Base-by-base conservation (phyloP, 2,888 invertebrate genomes). In the Prosopocoilus inquinatus region DNA sequence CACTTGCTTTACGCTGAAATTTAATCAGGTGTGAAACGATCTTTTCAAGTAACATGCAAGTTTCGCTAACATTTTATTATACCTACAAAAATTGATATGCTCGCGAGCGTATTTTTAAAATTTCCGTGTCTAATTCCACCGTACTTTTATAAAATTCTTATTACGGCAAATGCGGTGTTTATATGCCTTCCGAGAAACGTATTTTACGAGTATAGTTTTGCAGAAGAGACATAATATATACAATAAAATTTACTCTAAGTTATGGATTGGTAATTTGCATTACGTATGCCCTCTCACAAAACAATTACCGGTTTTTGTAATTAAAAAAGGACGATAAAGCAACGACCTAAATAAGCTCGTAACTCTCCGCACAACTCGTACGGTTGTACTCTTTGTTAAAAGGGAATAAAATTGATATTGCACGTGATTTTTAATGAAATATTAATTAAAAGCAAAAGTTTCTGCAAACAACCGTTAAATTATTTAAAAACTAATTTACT, bases 241-340 rank as follows among this genome's bases (percentile, higher is more conserved):
- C 64, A 65, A 68, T 70, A 68, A 70, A 69, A 67, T 63, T 59
- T 57, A 63, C 64, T 61, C 61, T 63, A 66, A 60, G 59, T 62
- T 58, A 59, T 54, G 58, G 47, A 61, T 62, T 57, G 59, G 61
- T 72, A 72, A 74, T 74, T 74, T 74, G 72, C 73, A 74, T 74
- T 65, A 72, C 72, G 69, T 70, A 74, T 73, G 71, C 71, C 60
- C 64, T 66, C 70, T 71, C 74, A 74, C 73, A 73, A 69, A 71
- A 70, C 70, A 70, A 71, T 73, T 70, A 71, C 63, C 57, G 9
- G 52, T 52, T 56, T 41, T 41, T 41, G 15, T 41, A 41, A 41
- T 41, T 41, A 41, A 41, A 41, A 41, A 28, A 41, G 15, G 41
- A 15, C 41, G 41, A 16, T 41, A 15, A 41, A 16, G 41, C 20